phyloP scores from a whole-genome alignment of 53 echinoderm and acorn worm genomes.

The Holothuria scabra region DNA sequence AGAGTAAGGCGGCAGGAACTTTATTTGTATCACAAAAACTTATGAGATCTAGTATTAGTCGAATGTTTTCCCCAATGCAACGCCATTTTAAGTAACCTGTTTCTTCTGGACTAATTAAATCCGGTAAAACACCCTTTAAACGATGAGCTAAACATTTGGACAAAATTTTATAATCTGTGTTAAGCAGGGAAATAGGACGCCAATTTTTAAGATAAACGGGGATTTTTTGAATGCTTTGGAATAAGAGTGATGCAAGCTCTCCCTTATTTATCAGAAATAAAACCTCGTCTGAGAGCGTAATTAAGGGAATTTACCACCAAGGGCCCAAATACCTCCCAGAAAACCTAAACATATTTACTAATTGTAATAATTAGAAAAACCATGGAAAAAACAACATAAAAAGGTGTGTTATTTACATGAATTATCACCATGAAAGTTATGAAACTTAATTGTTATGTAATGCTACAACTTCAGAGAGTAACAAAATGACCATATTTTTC shows the following conservation, averaged over 20 bases:
- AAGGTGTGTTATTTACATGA: no score
- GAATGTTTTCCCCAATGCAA: background rate
- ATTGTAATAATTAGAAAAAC: no score
- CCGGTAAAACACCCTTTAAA: background rate
- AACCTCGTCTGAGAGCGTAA: background rate
- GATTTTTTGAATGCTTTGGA: background rate
- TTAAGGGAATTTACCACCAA: background rate
- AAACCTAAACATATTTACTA: no score
- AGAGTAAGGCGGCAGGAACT: no score
- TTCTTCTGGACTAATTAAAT: background rate
- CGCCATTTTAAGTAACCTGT: background rate
- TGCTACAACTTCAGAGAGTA: no score
- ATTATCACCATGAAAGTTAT: no score
- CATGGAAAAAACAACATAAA: no score
- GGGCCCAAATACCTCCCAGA: no score
- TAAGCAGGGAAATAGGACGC: background rate
- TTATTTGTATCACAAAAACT: no score
- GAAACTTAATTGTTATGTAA: no score
- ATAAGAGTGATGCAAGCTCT: slow-evolving; percentile 9
- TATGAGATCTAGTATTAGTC: background rate
- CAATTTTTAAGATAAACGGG: background rate
- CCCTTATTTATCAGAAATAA: slow-evolving; percentile 1
- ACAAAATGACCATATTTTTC: no score
- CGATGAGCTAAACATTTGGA: background rate
- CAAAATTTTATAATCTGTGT: background rate